Conservation (phyloP, 2,113 vertebrate species). For the Pangasianodon gigas region DNA sequence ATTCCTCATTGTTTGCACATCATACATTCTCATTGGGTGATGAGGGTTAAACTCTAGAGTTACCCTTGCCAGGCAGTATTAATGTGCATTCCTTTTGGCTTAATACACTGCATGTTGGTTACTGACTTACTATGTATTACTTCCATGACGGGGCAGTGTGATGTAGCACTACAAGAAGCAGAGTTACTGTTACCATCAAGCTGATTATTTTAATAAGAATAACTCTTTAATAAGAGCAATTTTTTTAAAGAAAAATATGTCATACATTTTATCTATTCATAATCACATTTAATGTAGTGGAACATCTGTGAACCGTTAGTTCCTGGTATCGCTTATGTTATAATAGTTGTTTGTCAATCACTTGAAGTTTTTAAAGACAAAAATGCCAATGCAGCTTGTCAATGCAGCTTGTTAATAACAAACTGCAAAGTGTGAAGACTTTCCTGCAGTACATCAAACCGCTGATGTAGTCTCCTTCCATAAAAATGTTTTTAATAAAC, state of each 20-base stretch:
- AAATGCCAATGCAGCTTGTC: neutral
- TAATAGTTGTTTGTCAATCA: neutral
- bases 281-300: neutral
- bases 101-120: neutral
- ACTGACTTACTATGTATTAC: constrained; percentile 19
- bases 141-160: neutral
- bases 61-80: neutral
- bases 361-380: neutral
- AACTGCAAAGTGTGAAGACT: neutral
- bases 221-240: neutral
- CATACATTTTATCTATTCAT: neutral
- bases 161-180: neutral
- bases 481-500: neutral
- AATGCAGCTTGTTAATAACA: neutral
- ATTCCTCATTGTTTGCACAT: neutral
- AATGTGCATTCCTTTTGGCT: neutral
- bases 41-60: neutral
- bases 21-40: neutral
- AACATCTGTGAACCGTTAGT: neutral
- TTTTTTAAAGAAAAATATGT: neutral
- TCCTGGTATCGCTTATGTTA: neutral
- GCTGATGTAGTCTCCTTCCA: neutral
- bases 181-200: neutral
- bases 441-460: neutral
- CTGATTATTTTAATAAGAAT: neutral